A percentile compares a stretch with the other conserved stretches of the same genome.
phyloP scores from a whole-genome alignment of 53 echinoderm and acorn worm genomes.

The Echinarachnius parma region DNA sequence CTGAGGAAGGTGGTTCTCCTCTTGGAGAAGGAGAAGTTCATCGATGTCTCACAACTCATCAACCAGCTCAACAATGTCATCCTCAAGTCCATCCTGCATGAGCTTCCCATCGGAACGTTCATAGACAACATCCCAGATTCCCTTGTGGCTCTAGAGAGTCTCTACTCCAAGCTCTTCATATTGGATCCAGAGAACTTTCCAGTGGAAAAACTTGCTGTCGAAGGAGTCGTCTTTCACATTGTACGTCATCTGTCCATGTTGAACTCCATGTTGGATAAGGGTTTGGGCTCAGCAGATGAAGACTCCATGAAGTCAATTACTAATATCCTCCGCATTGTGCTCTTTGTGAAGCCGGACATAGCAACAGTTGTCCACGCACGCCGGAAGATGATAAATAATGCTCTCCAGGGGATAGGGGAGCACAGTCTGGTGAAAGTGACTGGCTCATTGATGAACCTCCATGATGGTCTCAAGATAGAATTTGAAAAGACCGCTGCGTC shows the following conservation, averaged over 20 bases:
- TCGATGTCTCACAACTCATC: slow-evolving; percentile 82
- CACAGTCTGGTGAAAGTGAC: slow-evolving; percentile 70
- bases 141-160: slow-evolving; percentile 69
- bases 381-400: slow-evolving; percentile 76
- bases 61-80: slow-evolving; percentile 74
- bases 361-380: slow-evolving; percentile 68
- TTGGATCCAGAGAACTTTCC: slow-evolving; percentile 71
- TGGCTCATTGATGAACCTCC: slow-evolving; percentile 71
- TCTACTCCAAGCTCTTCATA: slow-evolving; percentile 84
- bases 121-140: slow-evolving; percentile 72
- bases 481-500: slow-evolving; percentile 63
- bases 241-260: slow-evolving; percentile 68
- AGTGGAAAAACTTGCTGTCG: slow-evolving; percentile 65
- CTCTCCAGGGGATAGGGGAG: slow-evolving; percentile 81
- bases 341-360: slow-evolving; percentile 80
- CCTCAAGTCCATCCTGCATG: slow-evolving; percentile 60
- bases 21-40: slow-evolving; percentile 80
- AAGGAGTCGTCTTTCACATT: slow-evolving; percentile 77
- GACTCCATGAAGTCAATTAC: slow-evolving; percentile 59
- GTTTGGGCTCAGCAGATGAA: slow-evolving; percentile 8
- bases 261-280: slow-evolving; percentile 30
- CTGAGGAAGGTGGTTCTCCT: slow-evolving; percentile 73
- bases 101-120: slow-evolving; percentile 59
- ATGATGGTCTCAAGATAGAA: slow-evolving; percentile 83
- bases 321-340: slow-evolving; percentile 66